phyloP scores from a whole-genome alignment of 2,797 vertebrate species.

The Mormyrops boulengeri region DNA sequence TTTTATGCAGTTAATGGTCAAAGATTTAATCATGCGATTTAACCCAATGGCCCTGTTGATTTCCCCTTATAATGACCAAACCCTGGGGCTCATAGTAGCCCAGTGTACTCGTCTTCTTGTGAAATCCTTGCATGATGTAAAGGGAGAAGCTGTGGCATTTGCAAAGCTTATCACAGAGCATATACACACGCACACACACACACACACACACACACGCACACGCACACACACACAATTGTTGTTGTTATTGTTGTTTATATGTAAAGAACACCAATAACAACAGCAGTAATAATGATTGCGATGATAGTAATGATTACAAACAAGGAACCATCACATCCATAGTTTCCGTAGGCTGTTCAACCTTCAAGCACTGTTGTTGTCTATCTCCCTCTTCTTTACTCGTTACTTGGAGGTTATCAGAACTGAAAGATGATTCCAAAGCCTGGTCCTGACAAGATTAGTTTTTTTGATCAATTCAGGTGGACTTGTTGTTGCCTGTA shows the following conservation, averaged over 20 bases:
- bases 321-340: slow-evolving; percentile 8
- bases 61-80: background rate
- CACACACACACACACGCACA: too few species aligned
- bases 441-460: slow-evolving; percentile 14
- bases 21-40: background rate
- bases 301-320: background rate
- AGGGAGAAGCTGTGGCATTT: background rate
- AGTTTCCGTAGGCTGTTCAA: background rate
- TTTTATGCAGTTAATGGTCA: background rate
- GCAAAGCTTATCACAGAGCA: background rate
- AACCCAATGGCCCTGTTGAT: background rate
- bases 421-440: slow-evolving; percentile 4
- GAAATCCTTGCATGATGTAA: background rate
- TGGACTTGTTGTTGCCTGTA: background rate
- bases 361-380: background rate
- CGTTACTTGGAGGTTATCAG: slow-evolving; percentile 18
- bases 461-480: slow-evolving; percentile 17
- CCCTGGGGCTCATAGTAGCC: background rate
- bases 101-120: background rate
- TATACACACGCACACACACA: background rate
- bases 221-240: background rate
- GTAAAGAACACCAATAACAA: background rate
- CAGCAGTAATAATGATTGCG: background rate
- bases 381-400: background rate
- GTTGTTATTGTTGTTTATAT: background rate